Base-by-base conservation (phyloP, 2,113 vertebrate genomes). In the Scartelaos histophorus region DNA sequence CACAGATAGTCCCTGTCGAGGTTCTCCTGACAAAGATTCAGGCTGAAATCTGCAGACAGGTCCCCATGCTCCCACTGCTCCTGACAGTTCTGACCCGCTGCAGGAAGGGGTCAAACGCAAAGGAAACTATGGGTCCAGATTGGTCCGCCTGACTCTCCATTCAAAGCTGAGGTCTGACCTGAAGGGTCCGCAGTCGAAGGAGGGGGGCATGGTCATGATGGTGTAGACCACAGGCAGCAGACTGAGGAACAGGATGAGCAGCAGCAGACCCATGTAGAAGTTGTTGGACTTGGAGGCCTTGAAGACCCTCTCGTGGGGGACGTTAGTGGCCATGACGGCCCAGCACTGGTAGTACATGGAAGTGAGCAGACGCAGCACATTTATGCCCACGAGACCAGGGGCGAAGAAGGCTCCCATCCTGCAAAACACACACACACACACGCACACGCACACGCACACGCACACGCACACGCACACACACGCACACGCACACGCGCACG, bases 271-370 rank as follows among this genome's bases (percentile, higher is more conserved):
- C 97, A 98, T 99, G 92, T 99, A 99, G 93, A 99, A 99, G 92
- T 98, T 99, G 79, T 97, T 98, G 75, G 98, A 99, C 7, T 96
- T 92, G 7, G 98, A 99, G 51, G 97, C 97, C 85, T 98, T 99
- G 92, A 99, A 99, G 61, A 99, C 96, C 0, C 97, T 91, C 67
- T 87, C 94, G 0, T 99, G 98, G 70, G 98, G 98, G 22, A 99
- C 96, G 5, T 99, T 99, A 85, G 95, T 96, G 73, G 94, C 95
- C 97, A 98, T 98, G 74, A 99, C 97, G 0, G 97, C 97, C 98
- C 98, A 99, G 91, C 95, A 96, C 93, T 99, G 98, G 85, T 94
- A 98, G 87, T 99, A 99, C 97, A 99, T 98, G 68, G 97, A 98
- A 58, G 88, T 94, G 75, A 99, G 90, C 65, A 99, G 93, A 45